phyloP scores from a whole-genome alignment of 2,888 invertebrate species.

The Petrophora chlorosata region DNA sequence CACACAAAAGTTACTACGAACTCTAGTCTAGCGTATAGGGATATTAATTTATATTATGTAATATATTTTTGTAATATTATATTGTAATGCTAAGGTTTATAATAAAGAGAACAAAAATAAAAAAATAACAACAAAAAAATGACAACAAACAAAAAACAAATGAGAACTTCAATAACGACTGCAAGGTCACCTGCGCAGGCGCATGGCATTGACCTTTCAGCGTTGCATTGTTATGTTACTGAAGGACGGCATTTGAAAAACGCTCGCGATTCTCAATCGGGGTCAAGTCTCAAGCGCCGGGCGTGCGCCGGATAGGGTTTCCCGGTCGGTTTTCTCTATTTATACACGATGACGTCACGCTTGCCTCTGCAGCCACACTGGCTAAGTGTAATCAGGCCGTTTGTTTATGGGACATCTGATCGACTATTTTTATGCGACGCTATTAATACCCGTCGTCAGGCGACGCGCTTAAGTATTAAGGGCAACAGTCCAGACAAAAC shows the following conservation, averaged over 20 bases:
- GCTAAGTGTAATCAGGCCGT: constrained; percentile 63
- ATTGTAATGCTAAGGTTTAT: constrained; percentile 81
- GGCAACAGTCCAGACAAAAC: constrained; percentile 27
- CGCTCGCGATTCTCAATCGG: constrained; percentile 46
- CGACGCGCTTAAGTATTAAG: constrained; percentile 32
- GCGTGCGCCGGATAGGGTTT: constrained; percentile 74
- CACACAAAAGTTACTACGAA: constrained; percentile 46
- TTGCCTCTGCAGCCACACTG: constrained; percentile 62
- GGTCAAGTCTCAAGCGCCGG: constrained; percentile 65
- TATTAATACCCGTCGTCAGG: constrained; percentile 49
- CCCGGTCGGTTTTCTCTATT: constrained; percentile 54
- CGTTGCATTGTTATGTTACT: constrained; percentile 55
- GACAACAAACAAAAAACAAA: constrained; percentile 52
- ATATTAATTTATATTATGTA: constrained; percentile 67
- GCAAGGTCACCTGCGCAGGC: constrained; percentile 68
- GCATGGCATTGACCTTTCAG: constrained; percentile 69
- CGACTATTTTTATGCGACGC: constrained; percentile 52
- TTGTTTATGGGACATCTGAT: constrained; percentile 72
- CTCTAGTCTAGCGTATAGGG: constrained; percentile 66
- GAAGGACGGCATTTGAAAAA: constrained; percentile 48
- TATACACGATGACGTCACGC: constrained; percentile 65
- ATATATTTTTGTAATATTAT: constrained; percentile 81
- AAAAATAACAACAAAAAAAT: constrained; percentile 63
- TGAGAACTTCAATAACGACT: constrained; percentile 26
- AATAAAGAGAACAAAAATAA: constrained; percentile 82